These are phyloP conservation scores for Todiramphus saurophagus DNA, from an alignment of 2,113 vertebrate genomes.

Conservation along the genomic window DNA sequence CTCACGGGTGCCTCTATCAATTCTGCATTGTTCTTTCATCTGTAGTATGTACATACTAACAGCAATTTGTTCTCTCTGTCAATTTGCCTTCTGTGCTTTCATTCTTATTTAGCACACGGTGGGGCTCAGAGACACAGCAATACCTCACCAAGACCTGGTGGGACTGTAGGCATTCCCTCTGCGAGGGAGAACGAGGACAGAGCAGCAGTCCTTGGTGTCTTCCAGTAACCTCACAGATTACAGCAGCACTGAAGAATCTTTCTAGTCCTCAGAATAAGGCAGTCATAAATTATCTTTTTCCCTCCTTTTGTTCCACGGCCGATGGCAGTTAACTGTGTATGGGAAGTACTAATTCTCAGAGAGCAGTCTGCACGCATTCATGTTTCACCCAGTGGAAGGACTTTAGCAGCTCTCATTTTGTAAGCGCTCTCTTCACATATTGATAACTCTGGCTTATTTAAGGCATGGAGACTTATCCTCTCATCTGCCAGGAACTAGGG, in stretches of 20 bases:
- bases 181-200: background rate
- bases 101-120: fast-evolving
- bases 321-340: background rate
- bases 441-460: background rate
- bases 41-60: too few species aligned
- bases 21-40: background rate
- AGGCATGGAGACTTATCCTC: background rate
- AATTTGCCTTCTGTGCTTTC: background rate
- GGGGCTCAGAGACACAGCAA: background rate
- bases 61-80: background rate
- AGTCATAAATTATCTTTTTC: background rate
- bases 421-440: background rate
- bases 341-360: background rate
- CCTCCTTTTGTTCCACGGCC: background rate
- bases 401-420: background rate
- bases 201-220: background rate
- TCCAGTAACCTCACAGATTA: background rate
- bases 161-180: background rate
- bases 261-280: background rate
- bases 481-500: background rate
- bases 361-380: background rate
- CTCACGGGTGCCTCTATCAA: background rate
- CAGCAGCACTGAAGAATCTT: background rate
- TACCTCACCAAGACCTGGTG: background rate
- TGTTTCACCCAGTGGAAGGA: background rate